Conservation (phyloP, 1,140 invertebrate species). For the Mylabris phalerata region DNA sequence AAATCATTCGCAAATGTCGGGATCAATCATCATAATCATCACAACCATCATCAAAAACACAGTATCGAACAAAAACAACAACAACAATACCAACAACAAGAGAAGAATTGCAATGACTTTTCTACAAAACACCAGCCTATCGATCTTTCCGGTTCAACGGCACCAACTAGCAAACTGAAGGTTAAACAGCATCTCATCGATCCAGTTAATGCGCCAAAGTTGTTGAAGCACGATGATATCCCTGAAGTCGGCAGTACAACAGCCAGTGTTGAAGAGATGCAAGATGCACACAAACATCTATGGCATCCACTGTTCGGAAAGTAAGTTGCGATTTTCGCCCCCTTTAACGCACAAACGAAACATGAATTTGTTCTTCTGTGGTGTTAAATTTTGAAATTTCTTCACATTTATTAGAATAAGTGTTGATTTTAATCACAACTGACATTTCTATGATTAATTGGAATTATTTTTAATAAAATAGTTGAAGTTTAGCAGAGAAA, state of each 20-base stretch:
- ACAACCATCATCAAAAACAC: neutral
- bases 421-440: too few species aligned
- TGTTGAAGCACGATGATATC: constrained; percentile 43
- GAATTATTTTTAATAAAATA: too few species aligned
- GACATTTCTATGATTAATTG: too few species aligned
- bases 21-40: constrained; percentile 10
- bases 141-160: constrained; percentile 32
- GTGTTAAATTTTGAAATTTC: too few species aligned
- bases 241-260: constrained; percentile 55
- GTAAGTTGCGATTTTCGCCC: constrained; percentile 41
- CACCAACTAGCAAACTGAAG: constrained; percentile 38
- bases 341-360: too few species aligned
- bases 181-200: constrained; percentile 43
- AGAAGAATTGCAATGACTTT: neutral
- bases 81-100: constrained; percentile 27
- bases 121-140: constrained; percentile 24
- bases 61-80: constrained; percentile 18
- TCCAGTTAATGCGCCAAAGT: constrained; percentile 29
- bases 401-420: too few species aligned
- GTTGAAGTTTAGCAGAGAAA: too few species aligned
- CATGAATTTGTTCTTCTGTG: too few species aligned
- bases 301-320: constrained; percentile 67
- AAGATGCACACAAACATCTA: constrained; percentile 51
- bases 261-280: constrained; percentile 40
- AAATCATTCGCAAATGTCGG: constrained; percentile 20